Evolutionary conservation across 2,888 invertebrate genomes (phyloP).

Genomic region (Cryptocephalus moraei): DNA sequence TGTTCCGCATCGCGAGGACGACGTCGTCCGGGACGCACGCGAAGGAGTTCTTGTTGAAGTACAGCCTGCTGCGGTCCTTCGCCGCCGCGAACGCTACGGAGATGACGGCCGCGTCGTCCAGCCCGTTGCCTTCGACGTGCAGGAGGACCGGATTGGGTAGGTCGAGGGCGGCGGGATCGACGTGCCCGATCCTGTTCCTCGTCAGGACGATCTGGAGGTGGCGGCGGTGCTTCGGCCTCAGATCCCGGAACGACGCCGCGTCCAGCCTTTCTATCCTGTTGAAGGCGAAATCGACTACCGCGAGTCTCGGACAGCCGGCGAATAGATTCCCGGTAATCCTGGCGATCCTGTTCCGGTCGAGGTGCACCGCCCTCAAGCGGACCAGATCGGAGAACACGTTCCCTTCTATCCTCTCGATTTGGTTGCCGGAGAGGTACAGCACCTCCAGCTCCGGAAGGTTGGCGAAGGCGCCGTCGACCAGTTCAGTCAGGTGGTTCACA

Average conservation of each 20-base stretch:
- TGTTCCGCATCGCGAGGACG: conserved; percentile 12
- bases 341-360: conserved; percentile 22
- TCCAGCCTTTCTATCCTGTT: conserved; percentile 17
- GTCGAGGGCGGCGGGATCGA: conserved; percentile 14
- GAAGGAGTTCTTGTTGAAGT: conserved; percentile 18
- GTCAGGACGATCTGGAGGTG: conserved; percentile 15
- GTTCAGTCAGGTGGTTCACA: conserved; percentile 19
- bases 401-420: conserved; percentile 18
- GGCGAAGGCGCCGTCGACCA: conserved; percentile 19
- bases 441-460: conserved; percentile 15
- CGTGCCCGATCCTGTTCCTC: conserved; percentile 14
- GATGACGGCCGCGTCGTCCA: conserved; percentile 10
- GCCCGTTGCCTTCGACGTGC: conserved; percentile 19
- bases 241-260: conserved; percentile 11
- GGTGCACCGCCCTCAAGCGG: conserved; percentile 18
- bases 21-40: conserved; percentile 20
- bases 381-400: conserved; percentile 19
- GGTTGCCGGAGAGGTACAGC: conserved; percentile 22
- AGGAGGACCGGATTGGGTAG: conserved; percentile 15
- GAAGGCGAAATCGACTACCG: conserved; percentile 18
- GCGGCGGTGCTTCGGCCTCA: conserved; percentile 7
- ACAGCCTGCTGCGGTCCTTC: conserved; percentile 13
- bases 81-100: neutral
- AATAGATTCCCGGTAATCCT: conserved; percentile 19
- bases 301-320: conserved; percentile 12